Evolutionary conservation across 2,888 invertebrate species (phyloP), one percentile per base, ranked within the genome.

Genomic region (Frankliniella fusca): DNA sequence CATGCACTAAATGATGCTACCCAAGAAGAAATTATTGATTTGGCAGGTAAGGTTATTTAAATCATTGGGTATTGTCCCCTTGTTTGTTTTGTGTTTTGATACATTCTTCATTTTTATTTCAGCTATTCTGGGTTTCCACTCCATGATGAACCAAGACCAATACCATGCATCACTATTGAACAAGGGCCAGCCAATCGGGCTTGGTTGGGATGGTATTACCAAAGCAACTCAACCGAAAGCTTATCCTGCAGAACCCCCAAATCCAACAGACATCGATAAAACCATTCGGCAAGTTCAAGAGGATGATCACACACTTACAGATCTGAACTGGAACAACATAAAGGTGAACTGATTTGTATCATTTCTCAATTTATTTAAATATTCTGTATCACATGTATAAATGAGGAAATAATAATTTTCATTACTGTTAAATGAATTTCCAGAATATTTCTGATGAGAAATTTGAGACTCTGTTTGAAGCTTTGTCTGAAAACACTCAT

Each of bases 71-170:
- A 76, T 20, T 76, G 28, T 80, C 80, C 15, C 80, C 28, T 9
- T 80, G 83, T 83, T 83, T 82, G n/a, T 11, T 70, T 81, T 61
- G 23, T 18, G 15, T 28, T 49, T 48, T 82, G 65, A 50, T 81
- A 12, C 20, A 82, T 48, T 49, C n/a, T n/a, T n/a, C n/a, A n/a
- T n/a, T 48, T 48, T 0, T 83, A 82, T 84, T 90, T 3, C 90
- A 96, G 98, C 98, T 88, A 97, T 98, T 89, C 92, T 98, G 87
- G 99, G 99, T 87, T 98, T 99, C 92, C 99, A 99, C 90, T 98
- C 98, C 84, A 98, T 99, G 97, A 96, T 99, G 94, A 99, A 98
- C 89, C 99, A 99, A 90, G 98, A 98, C 88, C 99, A 99, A 90
- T 99, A 98, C 90, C 98, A 99, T 90, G 97, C 98, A 84, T 98